Conservation (phyloP, 2,888 invertebrate genomes). For the Belgica antarctica region DNA sequence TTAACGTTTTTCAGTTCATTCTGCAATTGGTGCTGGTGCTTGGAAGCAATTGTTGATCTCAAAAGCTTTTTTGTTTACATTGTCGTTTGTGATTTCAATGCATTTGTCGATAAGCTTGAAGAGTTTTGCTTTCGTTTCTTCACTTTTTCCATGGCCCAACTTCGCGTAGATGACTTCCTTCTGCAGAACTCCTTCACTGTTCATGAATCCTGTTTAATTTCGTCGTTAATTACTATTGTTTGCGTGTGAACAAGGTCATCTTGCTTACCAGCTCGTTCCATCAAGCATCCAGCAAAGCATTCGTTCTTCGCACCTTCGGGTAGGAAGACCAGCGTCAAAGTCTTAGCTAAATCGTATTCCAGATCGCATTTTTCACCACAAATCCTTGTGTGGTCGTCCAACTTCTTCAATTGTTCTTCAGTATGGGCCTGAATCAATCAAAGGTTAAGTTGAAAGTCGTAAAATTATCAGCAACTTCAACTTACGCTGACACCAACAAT, state of each 20-base stretch:
- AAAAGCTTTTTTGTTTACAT: conserved; percentile 20
- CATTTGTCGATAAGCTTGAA: neutral
- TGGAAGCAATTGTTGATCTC: conserved; percentile 31
- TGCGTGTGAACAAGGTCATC: neutral
- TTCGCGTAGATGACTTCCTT: conserved; percentile 45
- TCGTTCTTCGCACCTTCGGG: too few relatives aligned
- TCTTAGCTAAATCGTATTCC: neutral
- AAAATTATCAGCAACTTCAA: neutral
- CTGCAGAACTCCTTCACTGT: conserved; percentile 48
- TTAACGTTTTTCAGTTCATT: neutral
- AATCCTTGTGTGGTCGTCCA: neutral
- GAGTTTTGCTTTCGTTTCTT: neutral
- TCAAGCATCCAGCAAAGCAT: neutral
- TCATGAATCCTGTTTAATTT: conserved; percentile 47
- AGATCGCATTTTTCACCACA: conserved; percentile 11
- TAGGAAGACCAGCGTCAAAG: conserved; percentile 9
- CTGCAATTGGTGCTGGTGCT: neutral
- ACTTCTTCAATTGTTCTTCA: neutral
- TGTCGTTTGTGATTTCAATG: conserved; percentile 3
- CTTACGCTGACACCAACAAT: neutral
- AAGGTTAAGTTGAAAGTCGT: neutral
- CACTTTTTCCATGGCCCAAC: neutral
- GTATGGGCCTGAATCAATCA: neutral
- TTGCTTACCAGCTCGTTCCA: conserved; percentile 12
- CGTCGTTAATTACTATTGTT: neutral